phyloP scores from a whole-genome alignment of 2,797 vertebrate species.

The Chaetophractus vellerosus region DNA sequence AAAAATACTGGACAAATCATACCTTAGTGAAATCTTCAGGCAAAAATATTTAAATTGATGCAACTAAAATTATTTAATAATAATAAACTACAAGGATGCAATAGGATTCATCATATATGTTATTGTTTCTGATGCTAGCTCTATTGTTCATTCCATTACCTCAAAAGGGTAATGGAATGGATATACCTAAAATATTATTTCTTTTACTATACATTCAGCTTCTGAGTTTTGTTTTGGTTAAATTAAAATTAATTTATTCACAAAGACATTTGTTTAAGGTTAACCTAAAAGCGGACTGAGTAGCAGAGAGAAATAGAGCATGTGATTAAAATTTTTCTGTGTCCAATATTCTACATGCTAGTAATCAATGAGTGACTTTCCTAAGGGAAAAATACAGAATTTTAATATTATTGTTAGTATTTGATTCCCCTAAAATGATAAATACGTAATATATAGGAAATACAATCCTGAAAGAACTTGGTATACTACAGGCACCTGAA shows the following conservation, averaged over 20 bases:
- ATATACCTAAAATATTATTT: background rate
- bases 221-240: slow-evolving; percentile 34
- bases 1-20: slow-evolving; percentile 46
- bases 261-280: background rate
- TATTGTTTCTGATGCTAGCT: slow-evolving; percentile 13
- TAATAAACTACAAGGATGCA: slow-evolving; percentile 26
- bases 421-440: slow-evolving; percentile 60
- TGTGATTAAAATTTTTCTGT: background rate
- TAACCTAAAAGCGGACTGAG: background rate
- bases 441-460: slow-evolving; percentile 23
- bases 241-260: slow-evolving; percentile 41
- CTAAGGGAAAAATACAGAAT: background rate
- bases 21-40: background rate
- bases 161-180: slow-evolving; percentile 14
- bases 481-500: background rate
- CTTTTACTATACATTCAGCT: background rate
- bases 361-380: background rate
- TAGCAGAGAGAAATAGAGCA: background rate
- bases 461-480: background rate
- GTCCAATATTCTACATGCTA: background rate
- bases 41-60: slow-evolving; percentile 8
- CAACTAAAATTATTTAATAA: slow-evolving; percentile 36
- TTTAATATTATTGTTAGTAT: slow-evolving; percentile 35
- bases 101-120: background rate
- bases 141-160: background rate